Conservation (phyloP, 2,113 vertebrate genomes). For the Notiomystis cincta region DNA sequence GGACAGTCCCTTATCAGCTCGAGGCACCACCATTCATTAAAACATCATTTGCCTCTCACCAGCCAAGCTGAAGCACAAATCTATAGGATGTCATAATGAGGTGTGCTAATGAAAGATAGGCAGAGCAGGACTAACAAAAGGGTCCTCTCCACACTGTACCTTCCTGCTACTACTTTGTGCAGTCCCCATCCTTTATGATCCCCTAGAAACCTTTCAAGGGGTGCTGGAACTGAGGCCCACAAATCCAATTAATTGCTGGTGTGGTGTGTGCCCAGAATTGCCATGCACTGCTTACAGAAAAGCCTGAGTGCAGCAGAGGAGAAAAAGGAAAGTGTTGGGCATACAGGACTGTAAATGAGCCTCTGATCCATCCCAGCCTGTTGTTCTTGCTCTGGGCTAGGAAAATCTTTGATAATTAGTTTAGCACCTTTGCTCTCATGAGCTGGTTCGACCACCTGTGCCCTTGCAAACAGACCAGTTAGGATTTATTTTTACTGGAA, state of each 20-base stretch:
- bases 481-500: background rate
- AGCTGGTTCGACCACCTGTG: background rate
- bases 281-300: background rate
- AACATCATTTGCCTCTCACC: slow-evolving; percentile 44
- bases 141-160: background rate
- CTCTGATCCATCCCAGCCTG: background rate
- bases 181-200: background rate
- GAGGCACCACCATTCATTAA: slow-evolving; percentile 44
- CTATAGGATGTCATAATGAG: slow-evolving; percentile 26
- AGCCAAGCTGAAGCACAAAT: background rate
- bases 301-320: background rate
- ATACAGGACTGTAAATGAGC: background rate
- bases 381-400: background rate
- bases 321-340: background rate
- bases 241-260: slow-evolving; percentile 33
- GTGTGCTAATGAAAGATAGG: slow-evolving; percentile 23
- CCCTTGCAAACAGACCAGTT: background rate
- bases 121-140: slow-evolving; percentile 30
- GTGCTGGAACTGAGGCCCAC: slow-evolving; percentile 30
- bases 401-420: background rate
- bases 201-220: slow-evolving; percentile 3
- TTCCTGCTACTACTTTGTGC: slow-evolving; percentile 4
- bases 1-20: slow-evolving; percentile 17
- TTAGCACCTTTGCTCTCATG: background rate
- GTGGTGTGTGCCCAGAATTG: slow-evolving; percentile 22